These are phyloP conservation scores for Gastrophryne carolinensis DNA, from an alignment of 2,797 vertebrate species.

Conservation along the genomic window DNA sequence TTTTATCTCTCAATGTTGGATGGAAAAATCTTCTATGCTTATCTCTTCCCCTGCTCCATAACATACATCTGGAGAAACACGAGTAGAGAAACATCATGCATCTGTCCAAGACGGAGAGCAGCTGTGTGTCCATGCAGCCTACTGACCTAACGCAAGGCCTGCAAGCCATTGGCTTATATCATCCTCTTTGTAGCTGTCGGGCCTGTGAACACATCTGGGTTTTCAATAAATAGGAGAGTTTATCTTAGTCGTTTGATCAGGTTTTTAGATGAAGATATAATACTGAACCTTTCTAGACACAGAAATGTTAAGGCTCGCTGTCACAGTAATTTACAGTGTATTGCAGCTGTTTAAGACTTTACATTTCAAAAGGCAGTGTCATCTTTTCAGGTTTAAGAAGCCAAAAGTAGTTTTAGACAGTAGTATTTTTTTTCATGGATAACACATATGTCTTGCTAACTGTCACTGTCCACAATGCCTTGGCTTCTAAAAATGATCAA, in stretches of 20 bases:
- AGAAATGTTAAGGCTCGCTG: background rate
- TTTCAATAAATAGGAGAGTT: background rate
- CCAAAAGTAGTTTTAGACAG: too few relatives aligned
- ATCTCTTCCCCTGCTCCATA: slow-evolving; percentile 40
- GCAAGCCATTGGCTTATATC: slow-evolving; percentile 16
- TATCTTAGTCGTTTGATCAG: slow-evolving; percentile 2
- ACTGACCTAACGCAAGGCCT: slow-evolving; percentile 26
- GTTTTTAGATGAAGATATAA: background rate
- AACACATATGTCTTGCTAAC: too few relatives aligned
- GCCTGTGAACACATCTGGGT: slow-evolving; percentile 22
- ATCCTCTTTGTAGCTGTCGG: slow-evolving; percentile 14
- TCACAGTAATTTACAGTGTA: background rate
- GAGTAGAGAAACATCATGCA: slow-evolving; percentile 53
- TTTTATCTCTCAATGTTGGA: slow-evolving; percentile 33
- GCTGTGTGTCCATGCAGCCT: slow-evolving; percentile 45
- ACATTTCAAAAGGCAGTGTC: too few relatives aligned
- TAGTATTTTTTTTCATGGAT: too few relatives aligned
- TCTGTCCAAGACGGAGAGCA: slow-evolving; percentile 57
- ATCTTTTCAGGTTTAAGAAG: too few relatives aligned
- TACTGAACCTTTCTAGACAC: background rate
- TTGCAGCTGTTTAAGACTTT: too few relatives aligned
- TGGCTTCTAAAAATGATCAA: too few relatives aligned
- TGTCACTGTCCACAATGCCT: too few relatives aligned
- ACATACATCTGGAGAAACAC: slow-evolving; percentile 52
- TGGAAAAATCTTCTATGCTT: slow-evolving; percentile 50